Percentiles rank a stretch among this genome's conserved stretches.
These are phyloP conservation scores for Netelia fuscicornis DNA, from an alignment of 2,888 invertebrate species.

Conservation along the genomic window DNA sequence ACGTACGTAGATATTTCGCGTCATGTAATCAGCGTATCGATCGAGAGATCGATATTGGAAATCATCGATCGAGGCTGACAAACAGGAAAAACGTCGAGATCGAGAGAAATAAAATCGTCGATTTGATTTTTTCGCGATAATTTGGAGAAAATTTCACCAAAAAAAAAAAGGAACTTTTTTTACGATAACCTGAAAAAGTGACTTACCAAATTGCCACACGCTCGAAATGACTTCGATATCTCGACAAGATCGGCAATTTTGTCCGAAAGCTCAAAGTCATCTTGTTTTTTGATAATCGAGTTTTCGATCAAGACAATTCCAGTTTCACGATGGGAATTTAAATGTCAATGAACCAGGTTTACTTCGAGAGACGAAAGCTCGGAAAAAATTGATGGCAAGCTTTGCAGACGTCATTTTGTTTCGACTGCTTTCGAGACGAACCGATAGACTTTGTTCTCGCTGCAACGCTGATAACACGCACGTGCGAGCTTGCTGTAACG, in stretches of 20 bases:
- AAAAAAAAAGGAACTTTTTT: not conserved
- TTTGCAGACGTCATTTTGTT: not conserved
- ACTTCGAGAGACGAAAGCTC: not conserved
- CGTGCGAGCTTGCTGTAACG: not conserved
- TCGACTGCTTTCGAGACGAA: constrained; percentile 21
- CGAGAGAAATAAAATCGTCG: constrained; percentile 16
- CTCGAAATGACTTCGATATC: constrained; percentile 38
- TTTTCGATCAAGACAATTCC: too few relatives aligned
- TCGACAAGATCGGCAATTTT: constrained; percentile 31
- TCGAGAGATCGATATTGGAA: constrained; percentile 16
- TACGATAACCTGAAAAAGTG: constrained; percentile 27
- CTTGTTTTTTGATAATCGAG: not conserved
- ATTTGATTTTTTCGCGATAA: not conserved
- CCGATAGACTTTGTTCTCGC: constrained; percentile 25
- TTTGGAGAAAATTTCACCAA: not conserved
- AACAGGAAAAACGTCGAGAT: not conserved
- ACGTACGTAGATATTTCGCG: not conserved
- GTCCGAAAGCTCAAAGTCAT: constrained; percentile 32
- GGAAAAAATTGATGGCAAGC: not conserved
- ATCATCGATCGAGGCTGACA: constrained; percentile 10
- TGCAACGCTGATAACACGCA: constrained; percentile 4
- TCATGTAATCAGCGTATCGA: constrained; percentile 16
- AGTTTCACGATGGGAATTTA: too few relatives aligned
- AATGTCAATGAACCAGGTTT: too few relatives aligned
- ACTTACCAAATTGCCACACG: constrained; percentile 59